Evolutionary conservation across 2,797 vertebrate species (phyloP).

Genomic region (Neostethus bicornis): DNA sequence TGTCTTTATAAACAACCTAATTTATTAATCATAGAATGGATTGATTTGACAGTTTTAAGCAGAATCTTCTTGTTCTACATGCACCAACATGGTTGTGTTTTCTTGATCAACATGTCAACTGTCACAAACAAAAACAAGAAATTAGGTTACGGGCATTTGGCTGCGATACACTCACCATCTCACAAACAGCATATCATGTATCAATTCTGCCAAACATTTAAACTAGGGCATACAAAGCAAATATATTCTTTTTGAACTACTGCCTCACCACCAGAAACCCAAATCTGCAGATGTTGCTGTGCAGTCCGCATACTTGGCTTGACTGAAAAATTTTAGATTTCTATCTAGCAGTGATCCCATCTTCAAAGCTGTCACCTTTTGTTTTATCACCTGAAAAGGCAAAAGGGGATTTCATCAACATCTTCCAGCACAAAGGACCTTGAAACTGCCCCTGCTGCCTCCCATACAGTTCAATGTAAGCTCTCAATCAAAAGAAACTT

Average conservation of each 20-base stretch:
- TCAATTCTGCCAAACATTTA: conserved; percentile 29
- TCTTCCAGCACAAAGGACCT: conserved; percentile 54
- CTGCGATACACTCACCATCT: conserved; percentile 28
- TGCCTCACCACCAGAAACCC: conserved; percentile 17
- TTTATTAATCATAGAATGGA: conserved; percentile 22
- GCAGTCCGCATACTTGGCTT: conserved; percentile 29
- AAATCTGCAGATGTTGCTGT: conserved; percentile 17
- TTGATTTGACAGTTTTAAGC: conserved; percentile 26
- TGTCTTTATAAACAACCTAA: conserved; percentile 16
- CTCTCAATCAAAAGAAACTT: conserved; percentile 69
- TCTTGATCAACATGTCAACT: conserved; percentile 41
- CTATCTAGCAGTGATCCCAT: conserved; percentile 38
- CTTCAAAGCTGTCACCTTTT: conserved; percentile 49
- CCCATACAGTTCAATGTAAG: conserved; percentile 35
- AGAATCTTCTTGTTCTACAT: conserved; percentile 19
- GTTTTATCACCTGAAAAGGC: conserved; percentile 48
- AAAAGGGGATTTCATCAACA: conserved; percentile 45
- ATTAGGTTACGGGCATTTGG: conserved; percentile 55
- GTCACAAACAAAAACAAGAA: conserved; percentile 51
- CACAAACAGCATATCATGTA: conserved; percentile 25
- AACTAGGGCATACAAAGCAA: conserved; percentile 45
- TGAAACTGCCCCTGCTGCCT: conserved; percentile 50
- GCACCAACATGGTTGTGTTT: conserved; percentile 26
- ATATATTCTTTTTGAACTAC: conserved; percentile 25
- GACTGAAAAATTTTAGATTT: conserved; percentile 50